Conservation (phyloP, 2,113 vertebrate species). For the Campylorhamphus procurvoides region DNA sequence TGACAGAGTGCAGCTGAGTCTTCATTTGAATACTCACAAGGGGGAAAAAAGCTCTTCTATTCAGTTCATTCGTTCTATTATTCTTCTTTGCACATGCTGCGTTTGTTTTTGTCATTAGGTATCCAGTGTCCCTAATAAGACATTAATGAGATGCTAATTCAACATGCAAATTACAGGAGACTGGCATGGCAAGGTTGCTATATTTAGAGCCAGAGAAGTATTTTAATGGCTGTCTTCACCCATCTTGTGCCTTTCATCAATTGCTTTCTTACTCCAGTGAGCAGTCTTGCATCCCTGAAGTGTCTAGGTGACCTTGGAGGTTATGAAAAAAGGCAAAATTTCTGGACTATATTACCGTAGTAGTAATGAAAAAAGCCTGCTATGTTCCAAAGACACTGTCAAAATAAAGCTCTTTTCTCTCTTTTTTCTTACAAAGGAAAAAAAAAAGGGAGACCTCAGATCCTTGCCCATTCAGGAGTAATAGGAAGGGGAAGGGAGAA, state of each 20-base stretch:
- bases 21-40: constrained; percentile 31
- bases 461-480: not conserved
- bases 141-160: constrained; percentile 73
- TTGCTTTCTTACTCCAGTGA: constrained; percentile 7
- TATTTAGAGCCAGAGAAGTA: constrained; percentile 56
- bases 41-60: not conserved
- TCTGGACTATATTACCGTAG: not conserved
- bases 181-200: constrained; percentile 55
- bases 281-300: not conserved
- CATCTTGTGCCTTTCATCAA: constrained; percentile 43
- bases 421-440: not conserved
- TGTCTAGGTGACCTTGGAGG: constrained; percentile 25
- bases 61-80: constrained; percentile 23
- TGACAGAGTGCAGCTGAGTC: not conserved
- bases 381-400: not conserved
- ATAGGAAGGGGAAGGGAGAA: not conserved
- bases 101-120: constrained; percentile 67
- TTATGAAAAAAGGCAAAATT: constrained; percentile 4
- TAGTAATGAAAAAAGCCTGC: not conserved
- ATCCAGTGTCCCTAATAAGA: constrained; percentile 60
- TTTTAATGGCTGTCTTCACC: constrained; percentile 65
- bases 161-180: constrained; percentile 69
- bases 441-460: not conserved
- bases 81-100: constrained; percentile 46
- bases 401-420: not conserved